These are phyloP conservation scores for Oscheius sp. DNA, from an alignment of 2,888 invertebrate species.

Conservation along the genomic window DNA sequence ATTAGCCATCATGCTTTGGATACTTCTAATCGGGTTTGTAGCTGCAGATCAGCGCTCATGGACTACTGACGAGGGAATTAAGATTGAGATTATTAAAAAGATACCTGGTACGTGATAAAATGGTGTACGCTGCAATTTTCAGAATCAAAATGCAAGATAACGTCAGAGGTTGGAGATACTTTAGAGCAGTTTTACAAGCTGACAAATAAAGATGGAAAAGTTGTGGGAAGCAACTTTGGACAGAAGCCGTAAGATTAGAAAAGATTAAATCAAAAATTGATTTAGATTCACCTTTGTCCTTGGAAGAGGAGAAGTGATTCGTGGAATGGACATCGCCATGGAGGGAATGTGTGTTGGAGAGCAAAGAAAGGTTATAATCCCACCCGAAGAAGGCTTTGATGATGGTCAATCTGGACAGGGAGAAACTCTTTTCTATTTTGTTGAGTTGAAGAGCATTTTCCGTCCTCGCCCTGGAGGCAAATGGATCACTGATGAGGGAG, in stretches of 20 bases:
- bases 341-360: constrained; percentile 67
- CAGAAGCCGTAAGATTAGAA: constrained; percentile 56
- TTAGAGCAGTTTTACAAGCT: constrained; percentile 69
- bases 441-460: constrained; percentile 68
- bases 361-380: constrained; percentile 63
- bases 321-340: constrained; percentile 65
- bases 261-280: background rate
- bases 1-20: constrained; percentile 13
- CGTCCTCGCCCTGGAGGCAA: constrained; percentile 67
- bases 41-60: constrained; percentile 55
- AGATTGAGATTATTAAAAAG: constrained; percentile 69
- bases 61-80: constrained; percentile 68
- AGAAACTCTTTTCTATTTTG: constrained; percentile 67
- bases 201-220: constrained; percentile 63
- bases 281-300: constrained; percentile 62
- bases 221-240: constrained; percentile 67
- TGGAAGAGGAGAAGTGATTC: constrained; percentile 64
- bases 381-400: constrained; percentile 64
- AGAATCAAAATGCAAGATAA: constrained; percentile 67
- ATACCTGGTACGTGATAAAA: constrained; percentile 54
- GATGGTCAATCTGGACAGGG: constrained; percentile 51
- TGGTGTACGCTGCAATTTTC: background rate
- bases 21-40: constrained; percentile 17
- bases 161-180: constrained; percentile 63
- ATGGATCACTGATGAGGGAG: constrained; percentile 67